Percentiles rank a stretch among this genome's conserved stretches.
Conservation (phyloP, 2,797 vertebrate genomes). For the Loris lydekkerianus region DNA sequence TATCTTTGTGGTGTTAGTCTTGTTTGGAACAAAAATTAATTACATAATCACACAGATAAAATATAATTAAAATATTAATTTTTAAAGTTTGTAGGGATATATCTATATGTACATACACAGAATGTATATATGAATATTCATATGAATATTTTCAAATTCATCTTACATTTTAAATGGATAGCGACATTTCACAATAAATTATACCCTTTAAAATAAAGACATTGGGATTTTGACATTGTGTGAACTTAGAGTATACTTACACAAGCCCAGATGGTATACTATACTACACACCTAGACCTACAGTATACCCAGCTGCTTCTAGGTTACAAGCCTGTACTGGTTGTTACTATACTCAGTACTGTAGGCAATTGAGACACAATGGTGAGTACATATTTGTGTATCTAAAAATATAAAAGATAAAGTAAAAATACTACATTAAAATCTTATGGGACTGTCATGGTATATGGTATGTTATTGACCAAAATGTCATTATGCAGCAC, state of each 20-base stretch:
- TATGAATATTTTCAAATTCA: not conserved
- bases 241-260: not conserved
- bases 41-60: not conserved
- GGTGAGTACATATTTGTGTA: not conserved
- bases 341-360: not conserved
- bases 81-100: not conserved
- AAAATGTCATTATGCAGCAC: not conserved
- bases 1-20: not conserved
- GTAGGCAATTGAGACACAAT: not conserved
- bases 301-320: not conserved
- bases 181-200: not conserved
- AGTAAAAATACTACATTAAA: not conserved
- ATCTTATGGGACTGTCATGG: not conserved
- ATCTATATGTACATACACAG: not conserved
- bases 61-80: not conserved
- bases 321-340: not conserved
- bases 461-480: not conserved
- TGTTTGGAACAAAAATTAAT: not conserved
- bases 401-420: not conserved
- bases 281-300: not conserved
- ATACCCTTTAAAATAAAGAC: not conserved
- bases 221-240: not conserved
- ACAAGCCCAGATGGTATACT: not conserved
- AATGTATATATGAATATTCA: not conserved
- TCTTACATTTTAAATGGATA: not conserved